Evolutionary conservation across 2,888 invertebrate species (phyloP), one percentile per base, ranked within the genome.

Genomic region (Periphyllus acericola): DNA sequence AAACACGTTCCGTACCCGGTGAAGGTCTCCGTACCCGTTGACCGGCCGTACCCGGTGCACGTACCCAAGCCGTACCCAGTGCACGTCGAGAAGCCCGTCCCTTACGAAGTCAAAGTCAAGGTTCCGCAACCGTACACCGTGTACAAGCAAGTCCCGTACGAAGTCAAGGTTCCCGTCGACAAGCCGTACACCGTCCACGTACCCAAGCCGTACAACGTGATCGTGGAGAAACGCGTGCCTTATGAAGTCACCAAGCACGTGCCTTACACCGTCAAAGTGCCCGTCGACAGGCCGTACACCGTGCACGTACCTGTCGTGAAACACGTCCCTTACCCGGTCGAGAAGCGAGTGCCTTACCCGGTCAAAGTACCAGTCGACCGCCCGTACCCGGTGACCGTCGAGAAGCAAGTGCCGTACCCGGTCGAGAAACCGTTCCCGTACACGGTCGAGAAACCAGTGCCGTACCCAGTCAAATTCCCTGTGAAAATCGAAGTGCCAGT

Each of bases 381-480:
- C 76, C 91, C 91, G 0, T 90, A 90, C 89, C 90, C 90, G n/a
- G 95, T 96, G 9, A 94, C 95, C 90, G 94, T 96, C 55, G 95
- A 96, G 68, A 94, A 95, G 89, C 95, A 96, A 17, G 95, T 94
- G 91, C 96, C 96, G 95, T 94, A 95, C 0, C 94, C 93, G 75
- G 94, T 96, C 0, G 95, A 95, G 90, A 96, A 95, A 91, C 94
- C 93, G 83, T 94, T 96, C 83, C 95, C 95, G 2, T 95, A 95
- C 91, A 88, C 95, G 89, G 95, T 96, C 1, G 95, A 95, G 89
- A 96, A 96, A 91, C 95, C 94, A 68, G 95, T 95, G 90, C 96
- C 96, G 52, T 94, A 94, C 90, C 93, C 93, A 40, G 95, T 96
- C 17, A 95, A 96, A 91, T 95, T 95, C 46, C 95, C 94, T 21